phyloP scores from a whole-genome alignment of 2,888 invertebrate genomes.

The Cephonodes hylas region DNA sequence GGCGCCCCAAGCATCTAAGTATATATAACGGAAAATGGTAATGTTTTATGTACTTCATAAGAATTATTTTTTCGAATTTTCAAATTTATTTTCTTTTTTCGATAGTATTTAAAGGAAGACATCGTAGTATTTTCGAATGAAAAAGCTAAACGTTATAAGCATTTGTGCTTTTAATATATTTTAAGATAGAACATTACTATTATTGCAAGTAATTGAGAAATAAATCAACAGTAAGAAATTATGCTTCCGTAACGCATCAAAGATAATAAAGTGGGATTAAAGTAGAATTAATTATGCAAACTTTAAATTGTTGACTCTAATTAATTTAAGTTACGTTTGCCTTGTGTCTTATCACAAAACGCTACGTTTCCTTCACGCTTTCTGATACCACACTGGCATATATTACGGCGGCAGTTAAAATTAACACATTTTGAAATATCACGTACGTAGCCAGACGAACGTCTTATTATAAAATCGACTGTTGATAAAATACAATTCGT shows the following conservation, averaged over 20 bases:
- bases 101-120: no score
- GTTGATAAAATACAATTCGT: neutral
- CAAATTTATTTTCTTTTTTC: no score
- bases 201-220: no score
- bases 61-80: no score
- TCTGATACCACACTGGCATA: constrained; percentile 2
- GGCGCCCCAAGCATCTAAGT: no score
- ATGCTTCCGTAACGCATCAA: neutral
- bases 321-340: constrained; percentile 10
- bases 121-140: no score
- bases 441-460: neutral
- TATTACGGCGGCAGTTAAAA: constrained; percentile 4
- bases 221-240: neutral
- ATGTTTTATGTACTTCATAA: no score
- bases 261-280: neutral
- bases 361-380: constrained; percentile 8
- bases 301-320: constrained; percentile 2
- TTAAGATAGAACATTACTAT: no score
- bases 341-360: constrained; percentile 14
- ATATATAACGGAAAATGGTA: no score
- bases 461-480: neutral
- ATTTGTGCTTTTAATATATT: no score
- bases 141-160: no score
- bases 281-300: neutral
- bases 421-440: constrained; percentile 2